Evolutionary conservation across 2,888 invertebrate genomes (phyloP).

Genomic region (Chydorus sphaericus): DNA sequence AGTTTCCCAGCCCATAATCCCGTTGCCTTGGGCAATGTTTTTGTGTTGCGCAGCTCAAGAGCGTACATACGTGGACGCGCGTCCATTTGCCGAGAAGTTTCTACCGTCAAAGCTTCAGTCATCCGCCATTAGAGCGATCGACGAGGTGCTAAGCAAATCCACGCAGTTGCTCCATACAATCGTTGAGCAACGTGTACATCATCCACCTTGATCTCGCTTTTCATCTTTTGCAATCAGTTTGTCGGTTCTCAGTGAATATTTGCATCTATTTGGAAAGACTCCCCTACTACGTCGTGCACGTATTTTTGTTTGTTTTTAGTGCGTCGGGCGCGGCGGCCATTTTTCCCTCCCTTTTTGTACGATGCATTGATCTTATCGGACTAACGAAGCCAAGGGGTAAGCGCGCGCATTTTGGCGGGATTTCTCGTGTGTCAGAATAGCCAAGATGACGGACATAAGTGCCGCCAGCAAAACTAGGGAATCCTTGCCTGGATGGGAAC

Average conservation of each 20-base stretch:
- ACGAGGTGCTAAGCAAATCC: not conserved
- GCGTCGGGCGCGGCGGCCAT: not conserved
- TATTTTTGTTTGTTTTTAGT: not conserved
- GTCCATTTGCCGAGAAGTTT: not conserved
- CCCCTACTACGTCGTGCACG: not conserved
- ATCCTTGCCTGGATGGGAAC: conserved; percentile 13
- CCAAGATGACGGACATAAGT: conserved; percentile 11
- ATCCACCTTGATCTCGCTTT: not conserved
- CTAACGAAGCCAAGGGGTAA: not conserved
- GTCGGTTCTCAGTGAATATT: no score
- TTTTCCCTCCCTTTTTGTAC: not conserved
- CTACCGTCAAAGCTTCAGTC: not conserved
- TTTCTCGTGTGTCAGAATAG: not conserved
- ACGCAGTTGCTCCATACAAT: not conserved
- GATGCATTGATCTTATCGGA: not conserved
- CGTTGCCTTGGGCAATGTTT: no score
- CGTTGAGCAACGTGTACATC: not conserved
- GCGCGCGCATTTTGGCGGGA: not conserved
- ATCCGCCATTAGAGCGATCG: conserved; percentile 9
- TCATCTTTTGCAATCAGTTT: no score
- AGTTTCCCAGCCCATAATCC: no score
- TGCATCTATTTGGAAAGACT: not conserved
- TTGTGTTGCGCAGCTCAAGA: no score
- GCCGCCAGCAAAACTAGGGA: conserved; percentile 8
- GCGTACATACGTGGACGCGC: not conserved